A percentile compares a stretch with the other conserved stretches of the same genome.
phyloP scores from a whole-genome alignment of 2,113 vertebrate genomes.

The Colossoma macropomum region DNA sequence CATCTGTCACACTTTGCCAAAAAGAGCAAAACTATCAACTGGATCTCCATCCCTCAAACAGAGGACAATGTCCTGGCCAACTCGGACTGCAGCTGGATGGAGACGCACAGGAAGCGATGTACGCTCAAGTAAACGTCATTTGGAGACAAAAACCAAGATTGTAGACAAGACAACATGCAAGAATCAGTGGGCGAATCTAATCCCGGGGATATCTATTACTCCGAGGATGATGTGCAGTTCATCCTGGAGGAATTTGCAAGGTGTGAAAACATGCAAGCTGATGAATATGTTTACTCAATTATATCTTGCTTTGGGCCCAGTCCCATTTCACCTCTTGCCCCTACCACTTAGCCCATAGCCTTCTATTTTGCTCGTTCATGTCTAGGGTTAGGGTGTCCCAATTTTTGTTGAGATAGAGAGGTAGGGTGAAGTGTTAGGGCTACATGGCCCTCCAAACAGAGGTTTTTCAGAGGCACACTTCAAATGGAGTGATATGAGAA shows the following conservation, averaged over 20 bases:
- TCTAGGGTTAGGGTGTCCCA: no score
- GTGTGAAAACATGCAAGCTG: neutral
- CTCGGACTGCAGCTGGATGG: constrained; percentile 3
- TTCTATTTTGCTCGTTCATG: no score
- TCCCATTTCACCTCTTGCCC: no score
- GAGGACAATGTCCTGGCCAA: neutral
- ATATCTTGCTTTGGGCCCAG: no score
- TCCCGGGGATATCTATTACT: neutral
- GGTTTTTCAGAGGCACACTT: no score
- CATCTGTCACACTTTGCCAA: neutral
- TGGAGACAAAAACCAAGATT: neutral
- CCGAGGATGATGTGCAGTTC: constrained; percentile 3
- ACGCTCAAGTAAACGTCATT: rapidly evolving
- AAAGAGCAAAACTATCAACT: neutral
- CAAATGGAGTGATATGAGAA: no score
- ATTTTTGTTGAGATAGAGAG: no score
- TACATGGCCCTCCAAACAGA: no score
- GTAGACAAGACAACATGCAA: neutral
- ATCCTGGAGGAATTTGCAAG: constrained; percentile 10
- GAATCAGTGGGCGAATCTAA: rapidly evolving
- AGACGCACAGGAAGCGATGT: rapidly evolving
- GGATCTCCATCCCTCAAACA: neutral
- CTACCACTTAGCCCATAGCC: no score
- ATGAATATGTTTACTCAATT: neutral
- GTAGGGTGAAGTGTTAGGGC: no score